Percentiles rank a stretch among this genome's conserved stretches.
Conservation (phyloP, 2,113 vertebrate genomes). For the Myrmecobius fasciatus region DNA sequence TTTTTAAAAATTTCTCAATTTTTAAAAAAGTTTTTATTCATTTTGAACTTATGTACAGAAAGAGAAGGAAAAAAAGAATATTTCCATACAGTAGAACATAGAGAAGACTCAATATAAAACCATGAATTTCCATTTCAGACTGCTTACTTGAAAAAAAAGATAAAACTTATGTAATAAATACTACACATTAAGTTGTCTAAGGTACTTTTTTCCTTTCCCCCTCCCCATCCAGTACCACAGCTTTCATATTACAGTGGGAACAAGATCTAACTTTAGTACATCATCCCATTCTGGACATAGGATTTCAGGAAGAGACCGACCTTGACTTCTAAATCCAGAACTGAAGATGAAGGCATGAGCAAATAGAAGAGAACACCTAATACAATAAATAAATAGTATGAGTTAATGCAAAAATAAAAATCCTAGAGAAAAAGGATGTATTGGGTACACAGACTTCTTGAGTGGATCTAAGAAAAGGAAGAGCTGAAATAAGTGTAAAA, state of each 20-base stretch:
- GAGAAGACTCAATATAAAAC: background rate
- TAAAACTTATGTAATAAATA: too few species aligned
- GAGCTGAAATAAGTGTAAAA: background rate
- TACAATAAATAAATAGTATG: background rate
- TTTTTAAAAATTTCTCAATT: background rate
- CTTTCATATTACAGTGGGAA: background rate
- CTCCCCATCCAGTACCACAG: background rate
- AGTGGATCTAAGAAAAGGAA: background rate
- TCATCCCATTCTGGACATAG: background rate
- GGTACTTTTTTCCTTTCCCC: background rate
- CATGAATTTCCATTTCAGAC: background rate
- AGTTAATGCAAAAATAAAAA: background rate
- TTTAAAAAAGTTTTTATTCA: background rate
- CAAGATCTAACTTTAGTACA: background rate
- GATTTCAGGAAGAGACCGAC: background rate
- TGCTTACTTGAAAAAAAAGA: background rate
- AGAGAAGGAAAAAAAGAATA: background rate
- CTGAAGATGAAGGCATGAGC: background rate
- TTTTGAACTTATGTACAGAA: background rate
- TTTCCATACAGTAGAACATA: background rate
- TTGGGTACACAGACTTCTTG: background rate
- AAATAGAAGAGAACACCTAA: background rate
- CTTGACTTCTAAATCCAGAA: background rate
- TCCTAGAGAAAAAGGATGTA: background rate
- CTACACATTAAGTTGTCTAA: too few species aligned